These are phyloP conservation scores for Amblyteles armatorius DNA, from an alignment of 2,888 invertebrate genomes.

Conservation along the genomic window DNA sequence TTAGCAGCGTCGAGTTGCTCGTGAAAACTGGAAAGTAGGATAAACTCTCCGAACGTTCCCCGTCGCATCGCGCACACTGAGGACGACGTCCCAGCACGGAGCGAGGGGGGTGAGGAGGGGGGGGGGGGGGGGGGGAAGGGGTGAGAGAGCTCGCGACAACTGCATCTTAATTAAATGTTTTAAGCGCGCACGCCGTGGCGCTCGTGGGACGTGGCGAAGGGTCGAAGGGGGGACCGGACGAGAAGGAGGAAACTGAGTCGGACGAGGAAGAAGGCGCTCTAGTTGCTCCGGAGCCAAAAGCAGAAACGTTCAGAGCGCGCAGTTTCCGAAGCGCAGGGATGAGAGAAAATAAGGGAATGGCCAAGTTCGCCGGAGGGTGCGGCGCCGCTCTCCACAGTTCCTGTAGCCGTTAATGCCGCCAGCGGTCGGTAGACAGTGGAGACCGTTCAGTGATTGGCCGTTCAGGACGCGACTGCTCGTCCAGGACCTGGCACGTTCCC, in stretches of 20 bases:
- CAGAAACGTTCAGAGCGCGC: conserved; percentile 13
- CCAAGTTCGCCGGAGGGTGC: conserved; percentile 48
- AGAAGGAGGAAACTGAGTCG: conserved; percentile 36
- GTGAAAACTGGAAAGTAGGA: conserved; percentile 49
- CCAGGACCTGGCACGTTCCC: not conserved
- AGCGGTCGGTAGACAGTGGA: not conserved
- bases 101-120: not conserved
- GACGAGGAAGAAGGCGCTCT: conserved; percentile 39
- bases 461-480: not conserved
- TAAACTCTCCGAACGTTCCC: conserved; percentile 23
- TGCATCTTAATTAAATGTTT: conserved; percentile 69
- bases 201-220: not conserved
- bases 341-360: conserved; percentile 46
- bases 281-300: not conserved
- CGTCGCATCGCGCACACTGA: not conserved
- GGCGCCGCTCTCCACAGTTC: conserved; percentile 24
- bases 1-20: conserved; percentile 28
- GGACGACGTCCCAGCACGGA: not conserved
- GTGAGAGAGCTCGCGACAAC: conserved; percentile 51
- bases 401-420: not conserved
- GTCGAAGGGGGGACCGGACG: conserved; percentile 29
- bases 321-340: conserved; percentile 20
- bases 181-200: conserved; percentile 46
- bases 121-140: not conserved
- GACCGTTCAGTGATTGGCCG: conserved; percentile 10